Evolutionary conservation across 2,888 invertebrate genomes (phyloP).

Genomic region (Aporophyla lueneburgensis): DNA sequence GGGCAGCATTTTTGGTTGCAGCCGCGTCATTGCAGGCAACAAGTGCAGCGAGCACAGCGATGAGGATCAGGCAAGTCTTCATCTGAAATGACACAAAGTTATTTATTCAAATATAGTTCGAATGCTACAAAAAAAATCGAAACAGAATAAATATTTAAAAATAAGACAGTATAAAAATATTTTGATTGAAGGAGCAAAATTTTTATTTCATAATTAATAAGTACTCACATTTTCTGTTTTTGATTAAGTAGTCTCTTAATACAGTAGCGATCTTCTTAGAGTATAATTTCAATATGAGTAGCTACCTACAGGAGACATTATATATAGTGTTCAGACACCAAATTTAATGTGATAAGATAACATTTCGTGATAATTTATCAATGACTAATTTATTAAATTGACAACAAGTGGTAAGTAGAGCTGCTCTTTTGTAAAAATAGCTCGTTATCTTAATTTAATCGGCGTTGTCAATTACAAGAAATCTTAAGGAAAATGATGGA

Average conservation of each 20-base stretch:
- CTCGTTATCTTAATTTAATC: conserved; percentile 1
- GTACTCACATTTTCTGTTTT: conserved; percentile 29
- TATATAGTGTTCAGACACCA: not conserved
- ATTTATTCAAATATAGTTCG: not conserved
- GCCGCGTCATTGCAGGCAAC: conserved; percentile 33
- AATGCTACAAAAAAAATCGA: not conserved
- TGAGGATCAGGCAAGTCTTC: conserved; percentile 32
- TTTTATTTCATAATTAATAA: not conserved
- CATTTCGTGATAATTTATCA: not conserved
- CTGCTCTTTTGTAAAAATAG: not conserved
- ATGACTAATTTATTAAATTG: conserved; percentile 1
- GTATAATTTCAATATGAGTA: not conserved
- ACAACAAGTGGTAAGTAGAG: not conserved
- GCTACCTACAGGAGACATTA: not conserved
- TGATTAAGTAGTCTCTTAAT: not conserved
- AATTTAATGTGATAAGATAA: conserved; percentile 29
- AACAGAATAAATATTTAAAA: not conserved
- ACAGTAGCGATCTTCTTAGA: not conserved
- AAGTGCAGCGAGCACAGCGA: conserved; percentile 41
- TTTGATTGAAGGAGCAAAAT: not conserved
- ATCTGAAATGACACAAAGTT: conserved; percentile 31
- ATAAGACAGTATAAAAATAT: not conserved
- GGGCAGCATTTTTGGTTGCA: conserved; percentile 3
- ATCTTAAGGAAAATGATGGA: not conserved
- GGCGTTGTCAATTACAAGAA: not conserved